Base-by-base conservation (phyloP, 2,888 invertebrate genomes). In the Galerucella nymphaeae region DNA sequence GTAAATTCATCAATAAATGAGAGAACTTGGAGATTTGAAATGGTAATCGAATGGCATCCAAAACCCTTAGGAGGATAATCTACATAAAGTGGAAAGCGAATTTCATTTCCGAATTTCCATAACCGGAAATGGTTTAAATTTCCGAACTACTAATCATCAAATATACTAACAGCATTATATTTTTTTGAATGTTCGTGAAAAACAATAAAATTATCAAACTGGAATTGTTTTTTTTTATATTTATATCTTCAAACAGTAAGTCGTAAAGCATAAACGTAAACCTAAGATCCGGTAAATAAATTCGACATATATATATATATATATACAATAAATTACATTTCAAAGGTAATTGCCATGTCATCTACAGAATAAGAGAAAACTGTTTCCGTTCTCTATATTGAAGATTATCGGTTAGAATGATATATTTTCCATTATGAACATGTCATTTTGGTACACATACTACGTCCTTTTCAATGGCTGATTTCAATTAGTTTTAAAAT, bases 311-410 rank as follows among this genome's bases (percentile, higher is more conserved):
- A 18, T 62, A 62, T 66, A 58, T 18, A 45, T 16, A 18, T 53
- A 18, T 62, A 62, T 66, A 72, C 72, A 61, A 72, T 75, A 72
- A 73, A 74, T 72, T 74, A 71, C 71, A 71, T 72, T 76, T 73
- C 76, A 73, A 73, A 76, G 71, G 74, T 76, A 76, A 76, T 76
- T 76, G 76, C 72, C 64, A 70, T 78, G 79, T 79, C 79, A 78
- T 77, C 75, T 71, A 71, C 79, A 79, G 79, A 75, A 55, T 11
- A 18, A 50, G 42, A 62, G 69, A 41, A 41, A 62, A 30, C 58
- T 2, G 23, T 57, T 57, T 23, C 23, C 23, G 20, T 57, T 23
- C 23, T 57, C 57, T 57, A 30, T 66, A 41, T 67, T 63, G 70
- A 75, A 75, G 74, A 75, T 71, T 75, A 75, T 71, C 70, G 73